Evolutionary conservation across 1,140 invertebrate species (phyloP).

Genomic region (Oscheius sp.): DNA sequence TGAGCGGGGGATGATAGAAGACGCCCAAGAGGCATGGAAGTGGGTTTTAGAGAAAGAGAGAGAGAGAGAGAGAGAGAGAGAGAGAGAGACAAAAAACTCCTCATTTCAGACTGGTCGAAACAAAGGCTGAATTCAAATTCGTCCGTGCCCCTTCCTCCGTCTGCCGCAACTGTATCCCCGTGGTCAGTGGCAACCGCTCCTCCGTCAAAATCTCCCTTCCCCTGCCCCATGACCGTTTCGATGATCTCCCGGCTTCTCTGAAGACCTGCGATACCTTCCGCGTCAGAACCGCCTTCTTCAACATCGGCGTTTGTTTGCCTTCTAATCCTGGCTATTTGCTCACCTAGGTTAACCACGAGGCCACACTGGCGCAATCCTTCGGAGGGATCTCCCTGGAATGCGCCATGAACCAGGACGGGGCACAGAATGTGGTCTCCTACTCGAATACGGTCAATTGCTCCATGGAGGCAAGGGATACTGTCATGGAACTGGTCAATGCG

Average conservation of each 20-base stretch:
- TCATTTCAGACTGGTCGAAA: constrained; percentile 9
- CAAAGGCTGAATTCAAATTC: constrained; percentile 25
- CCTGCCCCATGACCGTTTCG: constrained; percentile 41
- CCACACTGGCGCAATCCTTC: constrained; percentile 29
- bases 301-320: not conserved
- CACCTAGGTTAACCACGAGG: constrained; percentile 26
- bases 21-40: constrained; percentile 33
- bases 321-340: not conserved
- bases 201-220: constrained; percentile 48
- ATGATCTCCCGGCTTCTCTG: constrained; percentile 36
- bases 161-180: constrained; percentile 37
- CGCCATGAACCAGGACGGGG: constrained; percentile 21
- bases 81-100: too few species aligned
- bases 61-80: too few species aligned
- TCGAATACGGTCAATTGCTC: not conserved
- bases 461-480: constrained; percentile 8
- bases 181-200: constrained; percentile 23
- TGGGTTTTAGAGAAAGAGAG: not conserved
- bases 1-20: constrained; percentile 42
- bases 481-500: constrained; percentile 27
- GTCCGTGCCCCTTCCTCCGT: constrained; percentile 38
- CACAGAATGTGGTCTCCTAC: constrained; percentile 11
- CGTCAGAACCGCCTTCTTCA: constrained; percentile 42
- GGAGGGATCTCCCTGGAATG: constrained; percentile 24
- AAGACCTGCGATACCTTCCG: constrained; percentile 41